phyloP scores from a whole-genome alignment of 2,797 vertebrate genomes.

The Rhinatrema bivittatum region DNA sequence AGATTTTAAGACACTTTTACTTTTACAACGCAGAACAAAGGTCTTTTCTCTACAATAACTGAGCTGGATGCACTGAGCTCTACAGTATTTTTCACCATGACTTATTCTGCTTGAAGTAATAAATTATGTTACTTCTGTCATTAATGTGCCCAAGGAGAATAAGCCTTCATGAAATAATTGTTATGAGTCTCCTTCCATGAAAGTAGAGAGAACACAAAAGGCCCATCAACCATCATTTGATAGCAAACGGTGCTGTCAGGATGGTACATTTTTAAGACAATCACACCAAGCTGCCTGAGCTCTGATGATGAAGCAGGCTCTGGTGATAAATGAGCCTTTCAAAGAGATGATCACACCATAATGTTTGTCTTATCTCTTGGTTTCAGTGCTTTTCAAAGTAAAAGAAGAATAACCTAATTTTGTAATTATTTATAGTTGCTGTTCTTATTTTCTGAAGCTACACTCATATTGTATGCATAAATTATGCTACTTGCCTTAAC shows the following conservation, averaged over 20 bases:
- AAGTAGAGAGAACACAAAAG: background rate
- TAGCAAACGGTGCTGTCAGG: background rate
- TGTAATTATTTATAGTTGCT: constrained; percentile 10
- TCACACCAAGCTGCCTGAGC: background rate
- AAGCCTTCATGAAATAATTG: background rate
- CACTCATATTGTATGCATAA: constrained; percentile 5
- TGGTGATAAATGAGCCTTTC: constrained; percentile 3
- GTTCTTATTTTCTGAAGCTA: constrained; percentile 14
- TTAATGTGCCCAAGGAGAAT: rapidly evolving
- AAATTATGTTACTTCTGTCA: background rate
- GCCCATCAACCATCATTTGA: background rate
- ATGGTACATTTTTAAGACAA: background rate
- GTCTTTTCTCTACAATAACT: background rate
- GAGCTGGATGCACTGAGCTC: background rate
- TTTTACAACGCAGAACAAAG: background rate
- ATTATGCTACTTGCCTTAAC: background rate
- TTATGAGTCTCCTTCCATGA: constrained; percentile 1
- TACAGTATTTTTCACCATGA: background rate
- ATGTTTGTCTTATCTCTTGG: background rate
- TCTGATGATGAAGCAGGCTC: too few species aligned
- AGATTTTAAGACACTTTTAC: background rate
- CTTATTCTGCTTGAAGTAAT: background rate
- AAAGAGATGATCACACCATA: background rate
- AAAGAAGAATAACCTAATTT: constrained; percentile 14
- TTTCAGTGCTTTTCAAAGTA: background rate